These are phyloP conservation scores for Entomobrya proxima DNA, from an alignment of 2,888 invertebrate genomes.

Conservation along the genomic window DNA sequence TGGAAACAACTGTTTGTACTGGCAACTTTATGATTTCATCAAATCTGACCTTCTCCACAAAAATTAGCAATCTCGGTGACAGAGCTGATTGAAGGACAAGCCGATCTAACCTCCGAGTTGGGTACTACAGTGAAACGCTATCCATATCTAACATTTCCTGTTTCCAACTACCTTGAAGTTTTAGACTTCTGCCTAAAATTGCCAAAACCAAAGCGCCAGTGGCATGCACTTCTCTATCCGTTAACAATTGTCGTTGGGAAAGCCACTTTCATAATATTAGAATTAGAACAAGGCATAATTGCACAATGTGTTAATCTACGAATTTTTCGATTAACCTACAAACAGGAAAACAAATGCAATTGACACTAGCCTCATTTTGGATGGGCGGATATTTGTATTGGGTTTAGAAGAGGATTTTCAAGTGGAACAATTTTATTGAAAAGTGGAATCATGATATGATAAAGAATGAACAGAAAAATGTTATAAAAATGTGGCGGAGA, in stretches of 20 bases:
- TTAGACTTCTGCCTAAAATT: slow-evolving; percentile 15
- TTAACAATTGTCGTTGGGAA: not conserved
- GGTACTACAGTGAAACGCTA: not conserved
- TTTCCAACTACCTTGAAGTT: not conserved
- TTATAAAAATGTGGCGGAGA: not conserved
- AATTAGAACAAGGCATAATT: too few species aligned
- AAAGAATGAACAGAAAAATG: not conserved
- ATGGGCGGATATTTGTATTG: slow-evolving; percentile 17
- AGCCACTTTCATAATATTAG: not conserved
- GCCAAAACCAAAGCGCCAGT: not conserved
- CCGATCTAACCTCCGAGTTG: not conserved
- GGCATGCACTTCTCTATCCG: slow-evolving; percentile 33
- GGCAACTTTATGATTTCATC: not conserved
- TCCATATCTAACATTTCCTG: not conserved
- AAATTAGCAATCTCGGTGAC: not conserved
- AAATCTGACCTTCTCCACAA: not conserved
- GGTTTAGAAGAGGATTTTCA: slow-evolving; percentile 12
- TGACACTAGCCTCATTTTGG: not conserved
- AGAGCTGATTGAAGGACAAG: slow-evolving; percentile 23
- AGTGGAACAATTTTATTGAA: not conserved
- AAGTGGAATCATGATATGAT: slow-evolving; percentile 26
- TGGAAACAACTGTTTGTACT: not conserved
- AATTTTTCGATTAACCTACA: too few species aligned
- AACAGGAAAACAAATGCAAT: not conserved
- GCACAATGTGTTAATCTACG: too few species aligned